These are phyloP conservation scores for Slavum lentiscoides DNA, from an alignment of 2,888 invertebrate genomes.

Conservation along the genomic window DNA sequence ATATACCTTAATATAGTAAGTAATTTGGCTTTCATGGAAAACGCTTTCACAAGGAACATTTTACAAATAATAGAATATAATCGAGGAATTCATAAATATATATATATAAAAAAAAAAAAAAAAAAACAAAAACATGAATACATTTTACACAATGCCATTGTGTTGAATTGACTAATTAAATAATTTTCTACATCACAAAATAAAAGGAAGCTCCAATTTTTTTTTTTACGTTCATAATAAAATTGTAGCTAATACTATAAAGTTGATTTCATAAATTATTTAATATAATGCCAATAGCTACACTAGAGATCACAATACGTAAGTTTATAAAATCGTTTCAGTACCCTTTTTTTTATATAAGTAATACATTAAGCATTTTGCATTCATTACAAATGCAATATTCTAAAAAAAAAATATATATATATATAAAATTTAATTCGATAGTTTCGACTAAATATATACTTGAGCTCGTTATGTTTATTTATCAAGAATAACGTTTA, in stretches of 20 bases:
- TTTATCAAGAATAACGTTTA: slow-evolving; percentile 14
- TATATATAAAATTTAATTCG: slow-evolving; percentile 29
- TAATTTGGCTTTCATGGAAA: slow-evolving; percentile 38
- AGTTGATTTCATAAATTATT: not conserved
- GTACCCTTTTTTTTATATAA: slow-evolving; percentile 30
- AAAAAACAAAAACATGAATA: not conserved
- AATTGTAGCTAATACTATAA: slow-evolving; percentile 5
- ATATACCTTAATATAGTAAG: slow-evolving; percentile 11
- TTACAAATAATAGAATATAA: slow-evolving; percentile 6
- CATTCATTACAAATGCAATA: slow-evolving; percentile 11
- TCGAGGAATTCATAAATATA: not conserved
- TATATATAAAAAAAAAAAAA: too few species aligned
- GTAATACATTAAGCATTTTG: slow-evolving; percentile 37
- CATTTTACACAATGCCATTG: not conserved
- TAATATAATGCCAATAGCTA: slow-evolving; percentile 17
- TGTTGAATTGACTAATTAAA: slow-evolving; percentile 5
- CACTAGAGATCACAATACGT: slow-evolving; percentile 46
- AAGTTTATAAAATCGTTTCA: slow-evolving; percentile 38
- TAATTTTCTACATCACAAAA: slow-evolving; percentile 20
- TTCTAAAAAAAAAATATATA: slow-evolving; percentile 11
- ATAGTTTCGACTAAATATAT: slow-evolving; percentile 34
- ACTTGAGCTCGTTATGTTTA: slow-evolving; percentile 41
- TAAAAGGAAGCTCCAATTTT: not conserved
- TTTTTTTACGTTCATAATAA: not conserved
- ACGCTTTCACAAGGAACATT: slow-evolving; percentile 45